Conservation (phyloP, 1,140 invertebrate species). For the Leptinotarsa lineolata region DNA sequence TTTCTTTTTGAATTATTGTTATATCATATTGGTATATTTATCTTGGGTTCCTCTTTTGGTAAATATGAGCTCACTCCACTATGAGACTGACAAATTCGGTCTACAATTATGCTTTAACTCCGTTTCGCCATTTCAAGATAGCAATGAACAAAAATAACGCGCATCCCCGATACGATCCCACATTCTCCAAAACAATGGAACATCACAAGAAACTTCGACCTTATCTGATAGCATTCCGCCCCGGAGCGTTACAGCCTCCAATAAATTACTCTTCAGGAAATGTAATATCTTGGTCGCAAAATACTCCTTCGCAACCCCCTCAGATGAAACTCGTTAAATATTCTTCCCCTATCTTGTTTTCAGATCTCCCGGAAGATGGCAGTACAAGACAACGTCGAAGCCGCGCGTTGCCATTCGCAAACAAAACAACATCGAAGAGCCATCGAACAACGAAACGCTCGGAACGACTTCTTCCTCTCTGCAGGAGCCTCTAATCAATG, state of each 20-base stretch:
- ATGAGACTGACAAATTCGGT: too few relatives aligned
- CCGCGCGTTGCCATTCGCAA: conserved; percentile 81
- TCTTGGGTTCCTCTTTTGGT: too few relatives aligned
- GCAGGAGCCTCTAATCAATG: conserved; percentile 44
- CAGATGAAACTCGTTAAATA: conserved; percentile 19
- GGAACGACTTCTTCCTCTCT: conserved; percentile 55
- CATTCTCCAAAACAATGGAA: neutral
- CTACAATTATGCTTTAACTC: neutral
- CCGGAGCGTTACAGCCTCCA: neutral
- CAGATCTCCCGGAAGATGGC: conserved; percentile 76
- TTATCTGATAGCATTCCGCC: neutral
- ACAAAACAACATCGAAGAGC: conserved; percentile 63
- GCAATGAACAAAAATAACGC: neutral
- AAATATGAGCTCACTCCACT: too few relatives aligned
- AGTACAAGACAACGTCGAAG: conserved; percentile 85
- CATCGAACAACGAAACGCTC: conserved; percentile 56
- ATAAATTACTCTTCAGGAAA: conserved; percentile 17
- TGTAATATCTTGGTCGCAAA: conserved; percentile 6
- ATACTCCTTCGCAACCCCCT: neutral
- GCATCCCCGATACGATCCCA: neutral
- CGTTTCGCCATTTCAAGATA: neutral
- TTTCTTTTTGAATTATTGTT: too few relatives aligned
- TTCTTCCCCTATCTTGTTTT: conserved; percentile 28
- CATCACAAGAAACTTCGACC: neutral
- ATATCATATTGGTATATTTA: too few relatives aligned